Evolutionary conservation across 2,888 invertebrate species (phyloP).

Genomic region (Tenthredo distinguenda): DNA sequence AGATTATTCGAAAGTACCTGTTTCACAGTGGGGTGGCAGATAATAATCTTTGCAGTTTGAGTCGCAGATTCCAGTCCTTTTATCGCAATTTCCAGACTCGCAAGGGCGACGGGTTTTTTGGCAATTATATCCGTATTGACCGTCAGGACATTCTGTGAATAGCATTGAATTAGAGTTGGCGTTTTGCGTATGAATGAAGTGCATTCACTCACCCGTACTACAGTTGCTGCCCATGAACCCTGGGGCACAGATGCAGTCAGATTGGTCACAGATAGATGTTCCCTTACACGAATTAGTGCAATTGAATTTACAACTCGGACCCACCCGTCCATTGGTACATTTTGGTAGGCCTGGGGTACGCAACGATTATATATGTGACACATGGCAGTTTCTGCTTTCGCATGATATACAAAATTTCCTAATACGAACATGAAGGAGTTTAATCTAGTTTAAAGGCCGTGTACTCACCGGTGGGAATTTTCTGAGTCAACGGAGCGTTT

Average conservation of each 20-base stretch:
- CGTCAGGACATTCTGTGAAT: slow-evolving; percentile 59
- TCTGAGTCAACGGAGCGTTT: background rate
- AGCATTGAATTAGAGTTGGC: background rate
- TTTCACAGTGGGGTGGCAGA: slow-evolving; percentile 62
- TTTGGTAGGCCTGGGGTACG: background rate
- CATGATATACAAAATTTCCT: background rate
- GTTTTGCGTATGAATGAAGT: slow-evolving; percentile 28
- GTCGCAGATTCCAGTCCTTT: slow-evolving; percentile 60
- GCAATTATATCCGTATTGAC: slow-evolving; percentile 66
- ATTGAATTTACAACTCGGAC: background rate
- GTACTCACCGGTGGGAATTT: background rate
- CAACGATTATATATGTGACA: background rate
- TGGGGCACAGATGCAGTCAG: slow-evolving; percentile 62
- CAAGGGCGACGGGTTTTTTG: slow-evolving; percentile 63
- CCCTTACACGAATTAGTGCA: background rate
- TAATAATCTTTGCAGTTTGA: slow-evolving; percentile 56
- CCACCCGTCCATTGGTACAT: background rate
- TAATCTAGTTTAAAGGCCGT: background rate
- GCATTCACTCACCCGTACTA: slow-evolving; percentile 19
- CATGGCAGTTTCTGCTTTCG: background rate
- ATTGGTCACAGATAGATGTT: slow-evolving; percentile 57
- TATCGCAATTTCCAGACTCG: slow-evolving; percentile 50
- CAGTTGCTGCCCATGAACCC: slow-evolving; percentile 59
- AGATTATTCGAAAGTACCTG: slow-evolving; percentile 56
- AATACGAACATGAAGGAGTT: background rate